These are phyloP conservation scores for Pardalotus punctatus DNA, from an alignment of 2,113 vertebrate genomes.

Conservation along the genomic window DNA sequence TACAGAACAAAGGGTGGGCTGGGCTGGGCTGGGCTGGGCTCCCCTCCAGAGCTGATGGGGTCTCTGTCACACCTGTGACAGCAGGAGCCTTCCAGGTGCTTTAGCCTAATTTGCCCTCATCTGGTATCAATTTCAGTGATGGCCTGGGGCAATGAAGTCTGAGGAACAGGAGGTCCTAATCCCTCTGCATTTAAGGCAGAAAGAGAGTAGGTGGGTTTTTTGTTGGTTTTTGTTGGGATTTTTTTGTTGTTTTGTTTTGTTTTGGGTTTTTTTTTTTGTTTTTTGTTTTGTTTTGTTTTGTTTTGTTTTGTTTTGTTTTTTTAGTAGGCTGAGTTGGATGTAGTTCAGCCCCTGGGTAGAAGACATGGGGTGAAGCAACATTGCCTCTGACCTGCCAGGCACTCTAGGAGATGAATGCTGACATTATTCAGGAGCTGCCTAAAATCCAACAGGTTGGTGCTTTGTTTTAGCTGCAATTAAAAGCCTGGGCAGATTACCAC, in stretches of 20 bases:
- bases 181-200: background rate
- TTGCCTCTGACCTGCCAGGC: background rate
- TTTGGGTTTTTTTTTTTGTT: no score
- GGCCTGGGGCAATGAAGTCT: background rate
- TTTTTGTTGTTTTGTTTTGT: no score
- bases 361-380: background rate
- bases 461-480: background rate
- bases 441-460: background rate
- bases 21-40: no score
- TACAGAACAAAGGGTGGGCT: accelerated
- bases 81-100: background rate
- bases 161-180: background rate
- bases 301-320: no score
- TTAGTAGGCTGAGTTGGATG: accelerated
- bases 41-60: no score
- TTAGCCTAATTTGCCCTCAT: background rate
- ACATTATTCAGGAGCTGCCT: background rate
- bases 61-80: background rate
- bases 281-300: no score
- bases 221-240: no score
- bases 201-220: accelerated
- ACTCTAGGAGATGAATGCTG: background rate
- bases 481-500: background rate
- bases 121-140: background rate
- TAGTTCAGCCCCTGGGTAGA: accelerated